These are phyloP conservation scores for Copidosoma aretas DNA, from an alignment of 2,888 invertebrate genomes.

Conservation along the genomic window DNA sequence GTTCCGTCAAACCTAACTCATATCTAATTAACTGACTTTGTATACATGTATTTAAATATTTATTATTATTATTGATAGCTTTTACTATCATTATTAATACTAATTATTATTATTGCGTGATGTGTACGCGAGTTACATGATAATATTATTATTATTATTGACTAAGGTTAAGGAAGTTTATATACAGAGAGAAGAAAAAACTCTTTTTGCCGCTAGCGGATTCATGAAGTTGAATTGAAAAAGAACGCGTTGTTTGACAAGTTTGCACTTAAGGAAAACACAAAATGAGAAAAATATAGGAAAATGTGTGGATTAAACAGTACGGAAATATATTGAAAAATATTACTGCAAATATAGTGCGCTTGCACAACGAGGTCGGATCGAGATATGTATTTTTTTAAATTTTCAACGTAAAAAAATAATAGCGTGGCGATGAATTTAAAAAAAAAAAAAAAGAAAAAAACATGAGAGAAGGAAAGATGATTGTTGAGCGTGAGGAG, in stretches of 20 bases:
- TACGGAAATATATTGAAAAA: constrained; percentile 15
- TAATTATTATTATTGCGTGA: constrained; percentile 44
- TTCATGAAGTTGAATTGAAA: constrained; percentile 14
- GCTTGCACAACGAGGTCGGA: constrained; percentile 46
- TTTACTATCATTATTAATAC: constrained; percentile 41
- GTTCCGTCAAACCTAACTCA: constrained; percentile 47
- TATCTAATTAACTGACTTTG: constrained; percentile 48
- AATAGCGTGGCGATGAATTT: constrained; percentile 21
- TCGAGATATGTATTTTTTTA: constrained; percentile 63
- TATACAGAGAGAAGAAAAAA: constrained; percentile 32
- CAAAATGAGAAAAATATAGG: too few relatives aligned
- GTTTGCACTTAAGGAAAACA: constrained; percentile 24
- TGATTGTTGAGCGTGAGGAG: too few relatives aligned
- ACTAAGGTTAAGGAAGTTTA: constrained; percentile 44
- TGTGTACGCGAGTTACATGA: constrained; percentile 39
- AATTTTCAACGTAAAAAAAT: constrained; percentile 57
- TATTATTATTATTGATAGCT: constrained; percentile 41
- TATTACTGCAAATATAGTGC: constrained; percentile 42
- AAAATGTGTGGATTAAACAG: constrained; percentile 20
- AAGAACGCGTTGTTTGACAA: constrained; percentile 29
- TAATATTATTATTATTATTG: constrained; percentile 34
- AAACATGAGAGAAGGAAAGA: constrained; percentile 41
- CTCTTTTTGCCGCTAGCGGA: constrained; percentile 30
- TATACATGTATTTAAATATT: constrained; percentile 44
- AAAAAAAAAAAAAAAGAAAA: constrained; percentile 39